These are phyloP conservation scores for Menidia beryllina DNA, from an alignment of 2,113 vertebrate genomes.

Conservation along the genomic window DNA sequence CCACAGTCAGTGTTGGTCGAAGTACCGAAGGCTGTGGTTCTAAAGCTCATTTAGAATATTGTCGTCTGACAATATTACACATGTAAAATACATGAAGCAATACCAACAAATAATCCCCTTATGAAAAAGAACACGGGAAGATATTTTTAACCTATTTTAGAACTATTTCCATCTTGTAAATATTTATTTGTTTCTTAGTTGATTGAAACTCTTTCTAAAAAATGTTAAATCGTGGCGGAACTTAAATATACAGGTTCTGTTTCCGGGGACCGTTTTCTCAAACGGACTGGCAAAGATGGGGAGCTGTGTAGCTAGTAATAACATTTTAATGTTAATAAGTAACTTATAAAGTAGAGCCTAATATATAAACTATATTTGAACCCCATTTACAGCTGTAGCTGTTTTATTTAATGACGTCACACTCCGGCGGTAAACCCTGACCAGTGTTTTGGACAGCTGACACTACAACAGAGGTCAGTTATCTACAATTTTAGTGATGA, in stretches of 20 bases:
- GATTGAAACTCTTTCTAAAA: too few species aligned
- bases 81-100: too few species aligned
- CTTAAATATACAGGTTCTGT: neutral
- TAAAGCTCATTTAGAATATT: too few species aligned
- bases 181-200: neutral
- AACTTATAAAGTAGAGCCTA: neutral
- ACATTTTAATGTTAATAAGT: neutral
- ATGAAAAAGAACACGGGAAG: too few species aligned
- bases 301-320: neutral
- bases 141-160: too few species aligned
- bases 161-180: neutral
- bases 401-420: neutral
- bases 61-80: too few species aligned
- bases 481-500: neutral
- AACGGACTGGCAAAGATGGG: slow-evolving; percentile 30
- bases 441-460: neutral
- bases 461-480: slow-evolving; percentile 29
- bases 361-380: neutral
- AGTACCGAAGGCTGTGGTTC: too few species aligned
- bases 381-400: neutral
- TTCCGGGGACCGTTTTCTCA: slow-evolving; percentile 48
- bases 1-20: too few species aligned
- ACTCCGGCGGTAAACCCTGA: neutral
- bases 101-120: too few species aligned
- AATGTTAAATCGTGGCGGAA: too few species aligned